Evolutionary conservation across 1,140 invertebrate species (phyloP), one percentile per base, ranked within the genome.

Genomic region (Eumeta japonica): DNA sequence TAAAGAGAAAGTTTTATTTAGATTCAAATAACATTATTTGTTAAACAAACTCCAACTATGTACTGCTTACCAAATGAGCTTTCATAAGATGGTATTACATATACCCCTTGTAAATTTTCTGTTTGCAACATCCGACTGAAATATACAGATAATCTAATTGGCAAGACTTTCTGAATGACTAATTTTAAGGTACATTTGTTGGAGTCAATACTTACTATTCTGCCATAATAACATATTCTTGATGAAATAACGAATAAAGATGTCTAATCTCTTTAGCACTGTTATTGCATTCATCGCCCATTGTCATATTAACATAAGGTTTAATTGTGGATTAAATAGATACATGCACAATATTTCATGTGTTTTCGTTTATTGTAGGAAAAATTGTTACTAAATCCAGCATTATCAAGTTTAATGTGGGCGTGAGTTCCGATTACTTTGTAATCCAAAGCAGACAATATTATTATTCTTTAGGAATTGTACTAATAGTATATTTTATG

Each of bases 31-130:
- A 44, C 1, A 35, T 27, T 12, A 10, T 28, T 37, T 20, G 33
- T 15, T n/a, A 9, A 18, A 39, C n/a, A n/a, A n/a, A n/a, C n/a
- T n/a, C n/a, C n/a, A n/a, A n/a, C n/a, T 39, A 14, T 28, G 12
- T 35, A 12, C 27, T 28, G 82, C 81, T 82, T 80, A 88, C 87
- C 48, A 50, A 88, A 80, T 28, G 86, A 84, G 60, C 82, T 87
- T 52, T 83, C 82, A 55, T 87, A 87, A 42, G 92, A 94, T 37
- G 94, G 93, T 70, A 96, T 91, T 2, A 94, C 87, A 79, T 95
- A 97, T 41, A 95, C 81, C 30, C 93, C 92, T 55, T 84, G 83
- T 20, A 94, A 66, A 62, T 89, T 87, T 76, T 94, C 89, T 37
- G 85, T 87, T 56, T 87, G 84, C 35, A 94, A 75, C 78, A 91